Percentiles rank a stretch among this genome's conserved stretches.
Evolutionary conservation across 2,113 vertebrate genomes (phyloP).

Genomic region (Notechis scutatus): DNA sequence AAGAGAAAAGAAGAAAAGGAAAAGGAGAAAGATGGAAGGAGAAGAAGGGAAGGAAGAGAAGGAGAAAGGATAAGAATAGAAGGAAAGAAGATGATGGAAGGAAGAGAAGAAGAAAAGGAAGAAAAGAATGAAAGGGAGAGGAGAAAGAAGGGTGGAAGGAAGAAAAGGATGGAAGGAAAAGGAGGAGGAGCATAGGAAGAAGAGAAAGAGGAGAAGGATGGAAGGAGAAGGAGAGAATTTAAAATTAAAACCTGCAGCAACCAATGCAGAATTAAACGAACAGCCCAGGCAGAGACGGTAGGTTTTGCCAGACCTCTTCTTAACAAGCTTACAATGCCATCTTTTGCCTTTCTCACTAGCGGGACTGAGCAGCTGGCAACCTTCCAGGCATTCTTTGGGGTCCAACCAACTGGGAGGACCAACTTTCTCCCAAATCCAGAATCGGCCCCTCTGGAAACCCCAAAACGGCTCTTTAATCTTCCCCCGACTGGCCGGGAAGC

Average conservation of each 20-base stretch:
- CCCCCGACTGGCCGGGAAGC: fast-evolving
- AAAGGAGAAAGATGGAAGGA: background rate
- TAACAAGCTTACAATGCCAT: background rate
- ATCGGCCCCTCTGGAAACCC: background rate
- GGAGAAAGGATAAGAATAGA: background rate
- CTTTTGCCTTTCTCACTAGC: background rate
- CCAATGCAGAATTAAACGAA: background rate
- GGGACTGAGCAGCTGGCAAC: background rate
- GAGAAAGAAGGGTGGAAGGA: too few species aligned
- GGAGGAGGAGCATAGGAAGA: background rate
- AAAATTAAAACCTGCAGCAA: background rate
- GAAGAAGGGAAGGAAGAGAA: background rate
- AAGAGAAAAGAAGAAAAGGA: background rate
- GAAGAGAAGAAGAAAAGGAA: too few species aligned
- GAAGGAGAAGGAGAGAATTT: background rate
- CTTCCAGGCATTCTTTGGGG: background rate
- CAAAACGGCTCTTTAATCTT: too few species aligned
- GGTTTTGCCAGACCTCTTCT: background rate
- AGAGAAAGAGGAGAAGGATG: too few species aligned
- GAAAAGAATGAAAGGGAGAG: too few species aligned
- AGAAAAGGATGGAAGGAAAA: background rate
- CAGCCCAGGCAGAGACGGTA: too few species aligned
- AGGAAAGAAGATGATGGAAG: background rate
- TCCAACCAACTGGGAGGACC: background rate
- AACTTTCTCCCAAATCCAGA: background rate